Conservation (phyloP, 2,797 vertebrate species). For the Mus minutoides region DNA sequence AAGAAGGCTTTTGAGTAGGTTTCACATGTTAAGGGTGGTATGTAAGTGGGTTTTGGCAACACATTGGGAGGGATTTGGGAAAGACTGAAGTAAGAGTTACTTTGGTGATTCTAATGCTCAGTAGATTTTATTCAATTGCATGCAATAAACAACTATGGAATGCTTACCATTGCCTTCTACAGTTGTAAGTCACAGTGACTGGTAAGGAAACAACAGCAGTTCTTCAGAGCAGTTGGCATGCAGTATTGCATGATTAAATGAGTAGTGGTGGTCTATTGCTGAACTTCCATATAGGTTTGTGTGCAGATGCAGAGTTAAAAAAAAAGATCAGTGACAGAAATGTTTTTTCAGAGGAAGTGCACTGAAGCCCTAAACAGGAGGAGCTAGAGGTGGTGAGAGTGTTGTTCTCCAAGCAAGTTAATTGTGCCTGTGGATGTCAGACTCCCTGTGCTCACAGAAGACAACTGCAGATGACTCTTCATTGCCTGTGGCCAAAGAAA, state of each 20-base stretch:
- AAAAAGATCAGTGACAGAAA: not conserved
- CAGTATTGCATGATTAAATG: not conserved
- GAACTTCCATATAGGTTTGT: not conserved
- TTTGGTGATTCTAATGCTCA: not conserved
- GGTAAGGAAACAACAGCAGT: not conserved
- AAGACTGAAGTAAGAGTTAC: not conserved
- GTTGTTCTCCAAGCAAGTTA: not conserved
- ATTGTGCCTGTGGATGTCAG: not conserved
- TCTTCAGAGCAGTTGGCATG: not conserved
- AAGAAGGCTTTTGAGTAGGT: not conserved
- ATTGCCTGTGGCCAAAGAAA: not conserved
- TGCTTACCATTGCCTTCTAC: not conserved
- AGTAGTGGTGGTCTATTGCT: not conserved
- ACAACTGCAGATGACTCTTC: not conserved
- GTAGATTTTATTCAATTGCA: not conserved
- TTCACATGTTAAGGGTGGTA: not conserved
- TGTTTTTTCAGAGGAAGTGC: not conserved
- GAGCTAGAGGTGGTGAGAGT: not conserved
- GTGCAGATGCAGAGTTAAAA: not conserved
- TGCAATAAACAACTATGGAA: not conserved
- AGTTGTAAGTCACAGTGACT: not conserved
- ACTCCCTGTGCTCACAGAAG: accelerated
- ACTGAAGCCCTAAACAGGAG: not conserved
- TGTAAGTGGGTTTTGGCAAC: not conserved
- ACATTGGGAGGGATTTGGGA: not conserved